Base-by-base conservation (phyloP, 2,113 vertebrate genomes). In the Chaenogobius annularis region DNA sequence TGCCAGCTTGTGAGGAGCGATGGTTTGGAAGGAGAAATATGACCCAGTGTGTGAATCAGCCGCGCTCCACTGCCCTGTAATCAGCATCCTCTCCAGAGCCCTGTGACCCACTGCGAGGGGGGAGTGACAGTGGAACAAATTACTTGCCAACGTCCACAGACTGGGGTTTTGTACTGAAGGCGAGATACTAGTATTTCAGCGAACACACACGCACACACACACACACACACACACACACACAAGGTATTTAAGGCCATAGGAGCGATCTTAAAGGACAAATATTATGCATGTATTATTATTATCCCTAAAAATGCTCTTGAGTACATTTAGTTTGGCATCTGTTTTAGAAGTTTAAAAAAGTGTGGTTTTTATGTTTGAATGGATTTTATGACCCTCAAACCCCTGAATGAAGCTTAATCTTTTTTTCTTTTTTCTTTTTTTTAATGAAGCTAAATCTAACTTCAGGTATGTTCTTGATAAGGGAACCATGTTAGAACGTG, bases 71-170 rank as follows among this genome's bases (percentile, higher is more conserved):
- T 23, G 73, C 68, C 23, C 55, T 59, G 71, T 67, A 77, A 74
- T 80, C 74, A 67, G 37, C 58, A 12, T 74, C 66, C 68, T 71
- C 74, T 64, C 17, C 70, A 59, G 69, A 10, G 35, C 55, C n/a
- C 52, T 68, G 23, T 11, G 19, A 68, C 64, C 65, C 68, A 54
- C 40, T 79, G 69, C 46, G 23, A 72, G 74, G 50, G 19, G 7
- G 19, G 10, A 0, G 58, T 70, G 67, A 80, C 75, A 78, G 73
- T 15, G 68, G 46, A 68, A 74, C 73, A 67, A 74, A 81, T 74
- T 64, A 77, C 72, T 84, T 68, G 11, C 56, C 50, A 70, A 69
- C 65, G 55, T 71, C 72, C 69, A 56, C 62, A 46, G 72, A 56
- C 66, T 50, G 14, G 68, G 63, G 72, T 56, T 68, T 65, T 70